Percentiles rank a stretch among this genome's conserved stretches.
Conservation (phyloP, 2,888 invertebrate species). For the Pandemis cinnamomeana region DNA sequence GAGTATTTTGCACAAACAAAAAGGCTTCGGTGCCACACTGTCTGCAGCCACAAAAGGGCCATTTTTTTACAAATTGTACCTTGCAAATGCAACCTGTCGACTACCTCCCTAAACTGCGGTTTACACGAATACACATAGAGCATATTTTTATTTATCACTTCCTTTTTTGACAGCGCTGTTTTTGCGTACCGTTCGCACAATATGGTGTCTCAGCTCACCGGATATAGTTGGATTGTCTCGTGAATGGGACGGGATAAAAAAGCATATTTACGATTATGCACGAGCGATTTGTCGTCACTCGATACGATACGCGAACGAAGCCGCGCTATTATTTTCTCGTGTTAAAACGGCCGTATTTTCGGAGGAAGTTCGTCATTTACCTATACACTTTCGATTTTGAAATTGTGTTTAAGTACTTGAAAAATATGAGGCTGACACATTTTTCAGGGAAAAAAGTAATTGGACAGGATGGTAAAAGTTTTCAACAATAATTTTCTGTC, state of each 20-base stretch:
- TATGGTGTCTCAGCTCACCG: slow-evolving; percentile 71
- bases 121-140: slow-evolving; percentile 53
- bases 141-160: slow-evolving; percentile 51
- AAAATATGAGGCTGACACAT: background rate
- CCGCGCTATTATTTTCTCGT: slow-evolving; percentile 75
- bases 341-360: slow-evolving; percentile 63
- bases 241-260: slow-evolving; percentile 71
- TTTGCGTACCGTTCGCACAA: slow-evolving; percentile 73
- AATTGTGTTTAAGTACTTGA: background rate
- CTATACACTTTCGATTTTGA: slow-evolving; percentile 9
- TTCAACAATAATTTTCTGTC: slow-evolving; percentile 42
- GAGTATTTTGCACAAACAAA: slow-evolving; percentile 73
- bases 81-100: slow-evolving; percentile 71
- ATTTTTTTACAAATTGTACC: slow-evolving; percentile 73
- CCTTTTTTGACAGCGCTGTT: slow-evolving; percentile 68
- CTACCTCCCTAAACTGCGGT: slow-evolving; percentile 53
- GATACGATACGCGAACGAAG: slow-evolving; percentile 70
- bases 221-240: slow-evolving; percentile 72
- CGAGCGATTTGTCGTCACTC: slow-evolving; percentile 81
- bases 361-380: slow-evolving; percentile 17
- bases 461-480: slow-evolving; percentile 39
- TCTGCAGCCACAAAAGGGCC: slow-evolving; percentile 79
- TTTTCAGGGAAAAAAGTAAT: background rate
- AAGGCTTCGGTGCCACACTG: slow-evolving; percentile 79
- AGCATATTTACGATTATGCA: slow-evolving; percentile 81